A percentile compares a stretch with the other conserved stretches of the same genome.
Evolutionary conservation across 2,113 vertebrate species (phyloP).

Genomic region (Trichechus manatus): DNA sequence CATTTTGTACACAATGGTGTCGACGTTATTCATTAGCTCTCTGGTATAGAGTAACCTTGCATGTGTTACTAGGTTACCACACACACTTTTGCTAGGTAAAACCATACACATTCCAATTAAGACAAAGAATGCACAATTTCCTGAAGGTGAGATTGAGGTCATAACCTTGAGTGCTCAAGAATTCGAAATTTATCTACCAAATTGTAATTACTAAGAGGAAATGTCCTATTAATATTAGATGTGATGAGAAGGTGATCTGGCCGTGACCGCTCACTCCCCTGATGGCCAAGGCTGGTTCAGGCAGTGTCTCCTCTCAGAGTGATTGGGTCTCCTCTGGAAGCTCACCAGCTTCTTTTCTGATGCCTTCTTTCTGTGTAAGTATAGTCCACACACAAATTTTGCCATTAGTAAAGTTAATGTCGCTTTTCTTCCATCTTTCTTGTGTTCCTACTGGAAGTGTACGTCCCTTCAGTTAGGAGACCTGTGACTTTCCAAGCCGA

Average conservation of each 20-base stretch:
- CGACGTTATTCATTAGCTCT: slow-evolving; percentile 45
- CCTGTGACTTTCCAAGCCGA: not conserved
- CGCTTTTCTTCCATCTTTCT: not conserved
- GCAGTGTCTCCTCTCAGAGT: not conserved
- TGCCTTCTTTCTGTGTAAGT: not conserved
- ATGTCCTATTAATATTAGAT: slow-evolving; percentile 46
- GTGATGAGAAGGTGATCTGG: not conserved
- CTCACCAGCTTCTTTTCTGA: not conserved
- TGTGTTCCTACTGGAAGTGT: not conserved
- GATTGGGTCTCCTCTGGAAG: not conserved
- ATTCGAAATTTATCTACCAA: slow-evolving; percentile 68
- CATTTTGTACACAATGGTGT: not conserved
- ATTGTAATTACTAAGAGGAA: slow-evolving; percentile 57
- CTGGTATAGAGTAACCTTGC: not conserved
- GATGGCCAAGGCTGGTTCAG: not conserved
- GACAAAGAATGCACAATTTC: slow-evolving; percentile 76
- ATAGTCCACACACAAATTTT: fast-evolving
- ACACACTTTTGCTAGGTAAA: slow-evolving; percentile 54
- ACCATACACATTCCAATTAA: slow-evolving; percentile 57
- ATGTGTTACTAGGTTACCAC: not conserved
- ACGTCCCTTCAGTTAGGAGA: not conserved
- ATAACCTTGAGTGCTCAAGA: slow-evolving; percentile 57
- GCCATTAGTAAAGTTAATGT: not conserved
- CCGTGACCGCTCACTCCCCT: not conserved
- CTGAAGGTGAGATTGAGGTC: slow-evolving; percentile 69